These are phyloP conservation scores for Halcyon senegalensis DNA, from an alignment of 2,113 vertebrate genomes.

Conservation along the genomic window DNA sequence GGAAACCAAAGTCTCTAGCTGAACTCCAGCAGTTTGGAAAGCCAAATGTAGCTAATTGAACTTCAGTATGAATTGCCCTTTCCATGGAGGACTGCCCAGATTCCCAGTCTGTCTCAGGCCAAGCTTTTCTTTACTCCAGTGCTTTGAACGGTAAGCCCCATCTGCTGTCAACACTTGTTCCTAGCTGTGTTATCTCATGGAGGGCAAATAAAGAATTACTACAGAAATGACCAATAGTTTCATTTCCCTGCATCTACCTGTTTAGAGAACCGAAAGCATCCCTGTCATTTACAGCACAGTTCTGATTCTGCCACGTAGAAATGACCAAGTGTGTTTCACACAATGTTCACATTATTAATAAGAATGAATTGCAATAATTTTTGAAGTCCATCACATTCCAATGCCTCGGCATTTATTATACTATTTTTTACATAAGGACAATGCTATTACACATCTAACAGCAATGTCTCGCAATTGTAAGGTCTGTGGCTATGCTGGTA, in stretches of 20 bases:
- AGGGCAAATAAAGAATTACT: background rate
- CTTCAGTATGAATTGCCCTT: fast-evolving
- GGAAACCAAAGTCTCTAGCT: background rate
- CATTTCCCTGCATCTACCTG: background rate
- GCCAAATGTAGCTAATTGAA: fast-evolving
- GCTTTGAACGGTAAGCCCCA: background rate
- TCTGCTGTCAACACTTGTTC: background rate
- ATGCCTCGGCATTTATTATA: fast-evolving
- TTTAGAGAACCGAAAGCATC: background rate
- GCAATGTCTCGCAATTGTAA: background rate
- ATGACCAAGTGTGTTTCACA: background rate
- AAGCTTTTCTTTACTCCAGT: background rate
- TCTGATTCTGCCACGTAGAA: background rate
- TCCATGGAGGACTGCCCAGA: background rate
- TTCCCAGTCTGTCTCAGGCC: background rate
- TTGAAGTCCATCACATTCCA: background rate
- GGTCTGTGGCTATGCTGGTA: background rate
- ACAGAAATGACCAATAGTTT: background rate
- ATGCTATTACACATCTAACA: background rate
- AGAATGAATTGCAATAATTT: background rate
- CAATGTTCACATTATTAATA: fast-evolving
- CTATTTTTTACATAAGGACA: background rate
- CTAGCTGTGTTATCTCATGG: background rate
- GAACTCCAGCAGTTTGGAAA: background rate
- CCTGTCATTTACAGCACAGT: background rate